Evolutionary conservation across 2,888 invertebrate species (phyloP), one percentile per base, ranked within the genome.

Genomic region (Muscina levida): DNA sequence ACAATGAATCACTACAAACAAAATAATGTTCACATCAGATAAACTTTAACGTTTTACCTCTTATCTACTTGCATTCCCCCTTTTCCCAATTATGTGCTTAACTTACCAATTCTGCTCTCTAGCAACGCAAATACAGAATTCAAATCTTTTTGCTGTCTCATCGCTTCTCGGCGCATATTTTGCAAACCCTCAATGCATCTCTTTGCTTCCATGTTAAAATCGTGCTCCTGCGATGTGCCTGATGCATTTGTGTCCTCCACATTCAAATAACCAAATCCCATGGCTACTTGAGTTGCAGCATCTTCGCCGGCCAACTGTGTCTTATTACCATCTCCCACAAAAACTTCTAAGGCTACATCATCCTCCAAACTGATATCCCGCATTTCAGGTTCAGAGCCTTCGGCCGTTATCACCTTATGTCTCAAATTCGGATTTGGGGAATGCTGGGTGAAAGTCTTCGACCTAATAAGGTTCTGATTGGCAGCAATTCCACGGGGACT

Each of bases 301-400:
- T 72, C 72, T 3, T 80, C 79, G 31, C 84, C 84, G n/a, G 79
- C 82, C 5, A 79, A 71, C 11, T 82, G 81, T 2, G 62, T 44
- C 24, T 56, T 74, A 19, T 57, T 53, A 6, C 79, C 84, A 44
- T 86, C 85, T 0, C 83, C 82, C 3, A 8, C 31, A 8, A 82
- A 83, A 0, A 77, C 85, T 44, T 86, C 87, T 3, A 86, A 89
- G 0, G 95, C 94, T 85, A 96, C 95, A 88, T 96, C 95, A 88
- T 96, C 95, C 86, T 96, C 96, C 83, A 96, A 91, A 86, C 95
- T 95, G 22, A 93, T 91, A 85, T 93, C 92, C 0, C 92, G 95
- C 51, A 93, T 91, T 85, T 93, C 92, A 11, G 75, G 71, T 6
- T 31, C 57, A 85, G 92, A 92, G 84, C 91, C 92, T 82, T 92